Base-by-base conservation (phyloP, 1,140 invertebrate genomes). In the Neuroterus valhalla region DNA sequence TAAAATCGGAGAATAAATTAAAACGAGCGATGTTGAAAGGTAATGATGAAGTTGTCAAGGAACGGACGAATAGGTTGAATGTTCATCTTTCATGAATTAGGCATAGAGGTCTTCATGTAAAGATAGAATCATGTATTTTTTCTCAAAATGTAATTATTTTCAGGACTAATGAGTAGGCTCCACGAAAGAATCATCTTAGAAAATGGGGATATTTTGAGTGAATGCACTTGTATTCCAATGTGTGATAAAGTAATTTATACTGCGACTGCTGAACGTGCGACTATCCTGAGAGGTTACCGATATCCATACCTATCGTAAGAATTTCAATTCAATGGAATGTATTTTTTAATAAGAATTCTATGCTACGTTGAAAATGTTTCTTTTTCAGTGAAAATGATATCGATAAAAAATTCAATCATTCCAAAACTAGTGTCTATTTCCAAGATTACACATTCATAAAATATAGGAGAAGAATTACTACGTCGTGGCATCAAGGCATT, bases 371-470 rank as follows among this genome's bases (percentile, higher is more conserved):
- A 38, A 31, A 48, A 48, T 48, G 0, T 55, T 55, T 26, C 6
- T 55, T 3, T 55, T 55, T 50, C 2, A 10, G 17, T 50, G 5
- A 4, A 11, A 19, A 17, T 8, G 26, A 55, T 26, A 11, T 3
- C 19, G 23, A 14, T 12, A 15, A 4, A 4, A 5, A 14, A 8
- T 62, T 62, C 14, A 26, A n/a, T 62, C n/a, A 3, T 62, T 26
- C 55, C 15, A 62, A 62, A 62, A 6, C 31, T 31, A n/a, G n/a
- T 14, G 3, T 62, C 0, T 62, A 62, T 62, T 62, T 62, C 31
- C 26, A 38, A 62, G 55, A 62, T 62, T 62, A 62, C n/a, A 62
- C 55, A n/a, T 62, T 62, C 15, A n/a, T n/a, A 8, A 62, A 62
- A 38, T 62, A 38, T n/a, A 62, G 31, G n/a, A 62, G 23, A 15